Conservation (phyloP, 1,140 invertebrate species). For the Macrostomum lignano region DNA sequence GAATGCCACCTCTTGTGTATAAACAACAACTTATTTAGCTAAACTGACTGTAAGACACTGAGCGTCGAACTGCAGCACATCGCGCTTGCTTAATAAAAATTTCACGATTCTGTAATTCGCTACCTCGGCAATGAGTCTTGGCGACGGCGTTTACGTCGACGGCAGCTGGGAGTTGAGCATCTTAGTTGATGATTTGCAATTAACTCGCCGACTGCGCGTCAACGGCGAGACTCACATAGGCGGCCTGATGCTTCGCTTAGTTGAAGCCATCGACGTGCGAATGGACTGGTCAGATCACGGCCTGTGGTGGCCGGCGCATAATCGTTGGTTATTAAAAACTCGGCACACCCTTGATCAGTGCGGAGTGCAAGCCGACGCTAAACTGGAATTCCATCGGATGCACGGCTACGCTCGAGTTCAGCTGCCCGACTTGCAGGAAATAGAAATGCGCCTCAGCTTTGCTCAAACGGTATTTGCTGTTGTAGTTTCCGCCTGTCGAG, state of each 20-base stretch:
- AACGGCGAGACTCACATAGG: slow-evolving; percentile 93
- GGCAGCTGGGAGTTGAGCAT: too few species aligned
- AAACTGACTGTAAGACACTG: too few species aligned
- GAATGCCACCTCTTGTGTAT: too few species aligned
- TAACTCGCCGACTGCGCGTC: too few species aligned
- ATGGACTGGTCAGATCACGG: slow-evolving; percentile 99
- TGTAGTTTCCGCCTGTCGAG: slow-evolving; percentile 72
- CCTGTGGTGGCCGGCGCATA: slow-evolving; percentile 84
- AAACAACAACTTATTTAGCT: too few species aligned
- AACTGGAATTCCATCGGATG: slow-evolving; percentile 93
- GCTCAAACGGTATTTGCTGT: slow-evolving; percentile 79
- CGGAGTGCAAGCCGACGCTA: slow-evolving; percentile 72
- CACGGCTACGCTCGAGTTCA: slow-evolving; percentile 66
- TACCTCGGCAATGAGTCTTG: too few species aligned
- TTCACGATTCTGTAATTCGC: too few species aligned
- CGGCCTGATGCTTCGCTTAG: slow-evolving; percentile 91
- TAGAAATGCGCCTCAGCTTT: slow-evolving; percentile 76
- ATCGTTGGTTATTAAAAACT: slow-evolving; percentile 70
- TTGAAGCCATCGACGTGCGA: too few species aligned
- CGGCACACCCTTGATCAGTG: slow-evolving; percentile 82
- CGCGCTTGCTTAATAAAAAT: too few species aligned
- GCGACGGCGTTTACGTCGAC: too few species aligned
- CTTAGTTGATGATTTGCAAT: too few species aligned
- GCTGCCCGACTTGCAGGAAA: slow-evolving; percentile 64
- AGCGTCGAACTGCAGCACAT: too few species aligned